A percentile compares a stretch with the other conserved stretches of the same genome.
Evolutionary conservation across 2,113 vertebrate genomes (phyloP).

Genomic region (Pelusios castaneus): DNA sequence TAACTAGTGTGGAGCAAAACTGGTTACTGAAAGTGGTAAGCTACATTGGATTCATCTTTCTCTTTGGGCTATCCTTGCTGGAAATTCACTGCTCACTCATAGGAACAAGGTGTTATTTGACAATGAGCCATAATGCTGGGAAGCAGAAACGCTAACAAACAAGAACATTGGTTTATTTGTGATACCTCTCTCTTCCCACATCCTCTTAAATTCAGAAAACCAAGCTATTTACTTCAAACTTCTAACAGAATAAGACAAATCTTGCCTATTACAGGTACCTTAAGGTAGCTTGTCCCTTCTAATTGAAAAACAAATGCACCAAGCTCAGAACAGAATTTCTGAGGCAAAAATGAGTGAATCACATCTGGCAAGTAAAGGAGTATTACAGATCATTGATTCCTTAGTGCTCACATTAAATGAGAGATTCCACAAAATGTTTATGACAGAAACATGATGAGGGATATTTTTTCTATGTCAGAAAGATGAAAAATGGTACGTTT

Average conservation of each 20-base stretch:
- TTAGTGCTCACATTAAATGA: not conserved
- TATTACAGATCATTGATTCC: not conserved
- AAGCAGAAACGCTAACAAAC: slow-evolving; percentile 31
- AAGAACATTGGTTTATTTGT: slow-evolving; percentile 20
- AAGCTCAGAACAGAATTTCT: slow-evolving; percentile 40
- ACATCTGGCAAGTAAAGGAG: slow-evolving; percentile 52
- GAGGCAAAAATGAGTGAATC: slow-evolving; percentile 14
- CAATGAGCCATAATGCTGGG: slow-evolving; percentile 24
- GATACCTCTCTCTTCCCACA: slow-evolving; percentile 1
- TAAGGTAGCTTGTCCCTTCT: slow-evolving; percentile 41
- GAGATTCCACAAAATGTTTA: not conserved
- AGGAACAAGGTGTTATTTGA: slow-evolving; percentile 38
- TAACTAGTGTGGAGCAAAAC: not conserved
- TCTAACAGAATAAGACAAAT: slow-evolving; percentile 33
- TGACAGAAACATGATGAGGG: not conserved
- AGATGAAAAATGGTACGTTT: not conserved
- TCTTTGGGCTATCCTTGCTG: not conserved
- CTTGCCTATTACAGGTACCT: slow-evolving; percentile 39
- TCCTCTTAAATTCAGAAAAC: slow-evolving; percentile 44
- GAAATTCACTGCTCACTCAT: slow-evolving; percentile 47
- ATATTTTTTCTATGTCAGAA: not conserved
- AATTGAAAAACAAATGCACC: slow-evolving; percentile 47
- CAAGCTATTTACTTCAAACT: not conserved
- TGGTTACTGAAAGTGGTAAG: not conserved
- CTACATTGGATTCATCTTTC: not conserved